Evolutionary conservation across 2,113 vertebrate species (phyloP).

Genomic region (Maccullochella peelii): DNA sequence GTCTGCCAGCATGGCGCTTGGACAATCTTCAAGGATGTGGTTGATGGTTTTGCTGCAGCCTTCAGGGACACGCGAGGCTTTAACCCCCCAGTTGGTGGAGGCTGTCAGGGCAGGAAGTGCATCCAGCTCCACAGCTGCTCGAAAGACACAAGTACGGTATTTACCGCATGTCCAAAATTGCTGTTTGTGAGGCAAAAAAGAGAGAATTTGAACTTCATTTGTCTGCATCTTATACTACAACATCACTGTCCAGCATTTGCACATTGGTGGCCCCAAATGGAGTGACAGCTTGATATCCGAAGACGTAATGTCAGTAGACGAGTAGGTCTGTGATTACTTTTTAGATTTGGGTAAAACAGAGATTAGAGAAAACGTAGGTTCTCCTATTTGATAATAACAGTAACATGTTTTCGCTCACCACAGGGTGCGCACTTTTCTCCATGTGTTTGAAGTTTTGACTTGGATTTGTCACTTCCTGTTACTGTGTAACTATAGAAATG

Average conservation of each 20-base stretch:
- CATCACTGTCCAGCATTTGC: not conserved
- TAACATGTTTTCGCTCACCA: no score
- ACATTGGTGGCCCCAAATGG: not conserved
- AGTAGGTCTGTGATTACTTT: not conserved
- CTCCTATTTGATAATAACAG: no score
- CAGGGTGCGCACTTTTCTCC: no score
- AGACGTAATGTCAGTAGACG: not conserved
- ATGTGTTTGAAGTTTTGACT: no score
- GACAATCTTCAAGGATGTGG: slow-evolving; percentile 53
- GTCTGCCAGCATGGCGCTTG: slow-evolving; percentile 48
- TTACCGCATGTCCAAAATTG: not conserved
- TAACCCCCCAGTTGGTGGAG: not conserved
- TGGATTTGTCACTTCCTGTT: no score
- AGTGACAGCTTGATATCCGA: not conserved
- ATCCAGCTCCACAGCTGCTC: slow-evolving; percentile 33
- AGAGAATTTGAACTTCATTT: not conserved
- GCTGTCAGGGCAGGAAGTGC: not conserved
- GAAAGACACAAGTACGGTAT: not conserved
- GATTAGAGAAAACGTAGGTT: no score
- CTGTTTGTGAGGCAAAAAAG: not conserved
- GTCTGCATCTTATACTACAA: not conserved
- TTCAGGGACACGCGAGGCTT: slow-evolving; percentile 21
- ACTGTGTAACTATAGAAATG: no score
- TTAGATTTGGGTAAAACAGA: no score
- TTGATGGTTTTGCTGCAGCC: not conserved